Conservation (phyloP, 2,888 invertebrate species). For the Polymixis lichenea region DNA sequence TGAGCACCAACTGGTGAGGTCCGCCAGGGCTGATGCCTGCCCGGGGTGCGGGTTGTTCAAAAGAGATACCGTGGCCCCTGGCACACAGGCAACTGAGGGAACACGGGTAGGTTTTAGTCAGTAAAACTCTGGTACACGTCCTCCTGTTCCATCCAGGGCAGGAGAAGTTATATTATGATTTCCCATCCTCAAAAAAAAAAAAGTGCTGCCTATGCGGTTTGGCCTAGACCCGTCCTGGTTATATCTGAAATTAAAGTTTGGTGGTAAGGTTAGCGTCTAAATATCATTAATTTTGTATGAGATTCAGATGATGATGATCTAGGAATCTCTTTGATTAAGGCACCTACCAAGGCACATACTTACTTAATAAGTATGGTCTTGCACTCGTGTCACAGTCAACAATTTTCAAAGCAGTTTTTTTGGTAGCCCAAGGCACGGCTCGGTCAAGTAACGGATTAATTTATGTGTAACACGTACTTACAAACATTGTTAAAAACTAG, state of each 20-base stretch:
- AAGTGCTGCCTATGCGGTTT: conserved; percentile 33
- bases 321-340: neutral
- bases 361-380: too few relatives aligned
- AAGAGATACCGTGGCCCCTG: too few relatives aligned
- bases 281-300: neutral
- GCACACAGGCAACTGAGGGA: too few relatives aligned
- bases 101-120: too few relatives aligned
- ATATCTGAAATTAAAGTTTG: neutral
- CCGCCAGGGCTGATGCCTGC: too few relatives aligned
- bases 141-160: too few relatives aligned
- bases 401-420: neutral
- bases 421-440: neutral
- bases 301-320: neutral
- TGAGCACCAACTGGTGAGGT: too few relatives aligned
- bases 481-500: conserved; percentile 57
- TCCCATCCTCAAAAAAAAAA: too few relatives aligned
- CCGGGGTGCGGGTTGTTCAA: too few relatives aligned
- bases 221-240: conserved; percentile 17
- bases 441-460: conserved; percentile 50
- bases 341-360: too few relatives aligned
- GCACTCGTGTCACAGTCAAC: neutral
- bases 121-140: too few relatives aligned
- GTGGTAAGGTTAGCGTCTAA: neutral
- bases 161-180: too few relatives aligned
- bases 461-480: conserved; percentile 50